These are phyloP conservation scores for Adineta ricciae DNA, from an alignment of 2,888 invertebrate species.

Conservation along the genomic window DNA sequence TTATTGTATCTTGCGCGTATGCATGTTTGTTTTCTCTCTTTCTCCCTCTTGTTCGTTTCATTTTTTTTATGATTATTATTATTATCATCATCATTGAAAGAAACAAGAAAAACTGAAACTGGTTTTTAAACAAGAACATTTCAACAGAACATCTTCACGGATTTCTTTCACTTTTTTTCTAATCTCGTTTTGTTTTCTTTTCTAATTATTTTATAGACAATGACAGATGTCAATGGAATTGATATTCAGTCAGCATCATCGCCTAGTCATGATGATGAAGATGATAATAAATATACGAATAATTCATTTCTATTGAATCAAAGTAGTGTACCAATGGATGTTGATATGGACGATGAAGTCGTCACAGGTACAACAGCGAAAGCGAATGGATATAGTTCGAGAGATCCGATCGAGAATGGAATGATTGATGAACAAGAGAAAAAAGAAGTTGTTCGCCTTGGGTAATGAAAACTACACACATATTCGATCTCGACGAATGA, in stretches of 20 bases:
- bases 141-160: background rate
- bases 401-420: background rate
- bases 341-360: background rate
- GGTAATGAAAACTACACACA: background rate
- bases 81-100: background rate
- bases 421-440: background rate
- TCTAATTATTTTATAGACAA: conserved; percentile 3
- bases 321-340: background rate
- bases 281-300: background rate
- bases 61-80: background rate
- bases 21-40: background rate
- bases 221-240: background rate
- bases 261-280: background rate
- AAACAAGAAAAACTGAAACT: background rate
- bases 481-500: background rate
- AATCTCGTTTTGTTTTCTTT: background rate
- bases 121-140: background rate
- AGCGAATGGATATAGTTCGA: background rate
- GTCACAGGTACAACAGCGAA: background rate
- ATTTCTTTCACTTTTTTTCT: background rate
- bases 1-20: background rate
- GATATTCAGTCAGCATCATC: background rate
- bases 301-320: background rate
- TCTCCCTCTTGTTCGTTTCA: background rate
- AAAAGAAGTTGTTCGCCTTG: background rate